Percentiles rank a stretch among this genome's conserved stretches.
Conservation (phyloP, 2,888 invertebrate genomes). For the Drosophila merina region DNA sequence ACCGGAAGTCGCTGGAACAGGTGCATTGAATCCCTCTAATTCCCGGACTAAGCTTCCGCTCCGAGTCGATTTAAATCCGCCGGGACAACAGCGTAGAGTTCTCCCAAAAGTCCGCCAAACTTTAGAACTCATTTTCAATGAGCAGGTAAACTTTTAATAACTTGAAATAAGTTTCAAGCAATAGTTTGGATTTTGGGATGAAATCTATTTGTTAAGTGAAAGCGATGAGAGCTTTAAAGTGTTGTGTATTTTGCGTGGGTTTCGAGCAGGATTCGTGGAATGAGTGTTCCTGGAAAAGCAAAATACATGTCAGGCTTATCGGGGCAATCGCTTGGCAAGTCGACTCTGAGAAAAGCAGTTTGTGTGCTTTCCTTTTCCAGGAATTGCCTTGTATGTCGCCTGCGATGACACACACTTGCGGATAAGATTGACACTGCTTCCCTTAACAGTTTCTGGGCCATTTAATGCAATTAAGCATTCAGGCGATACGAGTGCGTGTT, state of each 20-base stretch:
- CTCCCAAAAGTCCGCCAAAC: background rate
- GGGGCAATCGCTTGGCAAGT: background rate
- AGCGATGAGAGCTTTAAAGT: background rate
- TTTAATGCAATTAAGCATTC: slow-evolving; percentile 5
- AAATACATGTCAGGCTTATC: background rate
- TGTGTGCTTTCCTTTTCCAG: background rate
- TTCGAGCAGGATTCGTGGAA: no score
- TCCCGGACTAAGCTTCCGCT: background rate
- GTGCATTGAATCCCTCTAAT: background rate
- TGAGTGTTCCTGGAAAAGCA: background rate
- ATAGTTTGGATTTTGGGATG: background rate
- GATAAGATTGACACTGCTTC: background rate
- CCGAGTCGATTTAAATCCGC: background rate
- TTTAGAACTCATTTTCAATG: background rate
- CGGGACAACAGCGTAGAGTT: background rate
- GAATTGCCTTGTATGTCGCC: background rate
- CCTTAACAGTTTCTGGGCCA: background rate
- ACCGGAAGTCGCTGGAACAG: slow-evolving; percentile 2
- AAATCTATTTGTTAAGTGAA: background rate
- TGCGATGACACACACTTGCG: background rate
- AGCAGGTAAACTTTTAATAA: background rate
- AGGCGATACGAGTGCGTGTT: background rate
- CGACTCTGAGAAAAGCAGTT: background rate
- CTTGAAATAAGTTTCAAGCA: background rate
- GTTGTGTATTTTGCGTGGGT: no score